Base-by-base conservation (phyloP, 2,888 invertebrate species). In the Heliconius charithonia region DNA sequence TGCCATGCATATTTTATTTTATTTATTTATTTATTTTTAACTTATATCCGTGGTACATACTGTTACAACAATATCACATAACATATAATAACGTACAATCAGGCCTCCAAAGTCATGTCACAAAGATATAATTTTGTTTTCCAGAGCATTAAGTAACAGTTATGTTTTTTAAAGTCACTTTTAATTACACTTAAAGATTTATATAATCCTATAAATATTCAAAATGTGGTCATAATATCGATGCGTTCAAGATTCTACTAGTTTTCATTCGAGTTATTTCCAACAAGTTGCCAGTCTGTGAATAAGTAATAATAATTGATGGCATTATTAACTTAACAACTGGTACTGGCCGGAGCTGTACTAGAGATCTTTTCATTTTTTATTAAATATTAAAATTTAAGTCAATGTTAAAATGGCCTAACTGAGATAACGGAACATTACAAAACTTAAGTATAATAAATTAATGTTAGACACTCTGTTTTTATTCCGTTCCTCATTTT, bases 201-300 rank as follows among this genome's bases (percentile, higher is more conserved):
- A 72, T 25, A 16, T 29, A 74, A 74, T 65, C 74, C 74, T 74
- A 45, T 74, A 74, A 74, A 74, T 74, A 65, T 74, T 74, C 62
- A 74, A 29, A 74, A 66, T 67, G 56, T 66, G 45, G 75, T 75
- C 51, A 67, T 75, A 70, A 62, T 27, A 75, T 65, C 67, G 45
- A 72, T 75, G 75, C 56, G 75, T 25, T 79, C 65, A 73, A 78
- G 75, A 76, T 80, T 66, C 72, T 32, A 78, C 78, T 25, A 75
- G 80, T 80, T 73, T 67, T 63, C 75, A 70, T 80, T 78, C 78
- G 27, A 72, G 78, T 77, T 78, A 75, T 77, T 75, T 75, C 59
- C 51, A 37, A n/a, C 75, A 22, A 41, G 75, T 45, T 74, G 74
- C 59, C 25, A 70, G 63, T 63, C 59, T 41, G 74, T 74, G 74